These are phyloP conservation scores for Leptodirus hochenwartii DNA, from an alignment of 2,888 invertebrate species.

Conservation along the genomic window DNA sequence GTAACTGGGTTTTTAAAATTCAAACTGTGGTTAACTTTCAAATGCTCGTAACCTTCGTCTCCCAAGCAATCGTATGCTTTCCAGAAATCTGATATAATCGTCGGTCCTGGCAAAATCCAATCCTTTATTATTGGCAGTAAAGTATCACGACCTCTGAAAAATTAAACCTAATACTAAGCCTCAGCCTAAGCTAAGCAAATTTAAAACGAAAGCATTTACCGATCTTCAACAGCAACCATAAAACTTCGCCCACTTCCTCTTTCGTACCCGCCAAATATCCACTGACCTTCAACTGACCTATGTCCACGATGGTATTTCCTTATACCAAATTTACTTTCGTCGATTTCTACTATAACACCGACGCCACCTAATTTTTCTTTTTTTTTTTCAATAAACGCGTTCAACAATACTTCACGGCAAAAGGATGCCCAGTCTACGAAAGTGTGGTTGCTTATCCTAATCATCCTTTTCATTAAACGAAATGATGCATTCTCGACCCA, in stretches of 20 bases:
- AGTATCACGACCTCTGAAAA: not conserved
- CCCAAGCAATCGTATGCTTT: not conserved
- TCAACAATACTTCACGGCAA: not conserved
- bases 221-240: constrained; percentile 1
- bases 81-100: not conserved
- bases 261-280: constrained; percentile 1
- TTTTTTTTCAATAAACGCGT: not conserved
- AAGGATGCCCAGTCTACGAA: constrained; percentile 1
- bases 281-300: constrained; percentile 1
- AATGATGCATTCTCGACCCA: too few species aligned
- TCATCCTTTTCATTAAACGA: too few species aligned
- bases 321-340: not conserved
- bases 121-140: constrained; percentile 1
- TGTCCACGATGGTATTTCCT: not conserved
- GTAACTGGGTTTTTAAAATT: not conserved
- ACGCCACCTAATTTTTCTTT: not conserved
- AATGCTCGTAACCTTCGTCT: not conserved
- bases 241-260: constrained; percentile 1
- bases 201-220: too few species aligned
- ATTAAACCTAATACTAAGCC: too few species aligned
- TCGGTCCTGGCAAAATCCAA: not conserved
- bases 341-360: constrained; percentile 1
- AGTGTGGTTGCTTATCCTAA: too few species aligned
- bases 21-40: not conserved
- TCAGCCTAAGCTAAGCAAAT: too few species aligned